Conservation (phyloP, 2,113 vertebrate species). For the Pseudopipra pipra region DNA sequence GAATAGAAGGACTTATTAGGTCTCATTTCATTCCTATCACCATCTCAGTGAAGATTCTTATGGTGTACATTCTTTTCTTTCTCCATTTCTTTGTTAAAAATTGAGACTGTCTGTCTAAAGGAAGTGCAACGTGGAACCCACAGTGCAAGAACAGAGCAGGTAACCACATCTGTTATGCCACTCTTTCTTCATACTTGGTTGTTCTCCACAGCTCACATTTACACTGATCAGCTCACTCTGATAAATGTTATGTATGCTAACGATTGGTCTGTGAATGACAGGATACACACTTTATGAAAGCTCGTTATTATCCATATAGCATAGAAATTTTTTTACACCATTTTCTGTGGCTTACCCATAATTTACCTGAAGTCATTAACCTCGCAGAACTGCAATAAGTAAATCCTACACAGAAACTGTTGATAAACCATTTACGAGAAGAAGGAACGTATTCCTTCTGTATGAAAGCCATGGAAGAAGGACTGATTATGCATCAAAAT, state of each 20-base stretch:
- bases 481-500: neutral
- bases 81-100: neutral
- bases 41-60: neutral
- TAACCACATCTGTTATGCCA: rapidly evolving
- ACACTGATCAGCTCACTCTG: neutral
- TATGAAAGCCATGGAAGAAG: neutral
- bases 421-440: neutral
- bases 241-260: rapidly evolving
- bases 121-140: neutral
- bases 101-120: neutral
- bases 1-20: neutral
- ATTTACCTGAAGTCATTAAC: neutral
- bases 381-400: neutral
- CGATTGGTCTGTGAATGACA: neutral
- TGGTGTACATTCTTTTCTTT: neutral
- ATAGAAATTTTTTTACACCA: neutral
- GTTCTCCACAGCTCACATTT: neutral
- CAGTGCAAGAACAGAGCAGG: neutral
- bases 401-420: neutral
- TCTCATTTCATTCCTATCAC: neutral
- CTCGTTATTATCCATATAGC: neutral
- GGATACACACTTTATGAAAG: neutral
- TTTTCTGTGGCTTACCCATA: neutral
- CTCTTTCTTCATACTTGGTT: neutral
- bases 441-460: neutral